Percentiles rank a stretch among this genome's conserved stretches.
These are phyloP conservation scores for Calosoma granatense DNA, from an alignment of 1,140 invertebrate species.

Conservation along the genomic window DNA sequence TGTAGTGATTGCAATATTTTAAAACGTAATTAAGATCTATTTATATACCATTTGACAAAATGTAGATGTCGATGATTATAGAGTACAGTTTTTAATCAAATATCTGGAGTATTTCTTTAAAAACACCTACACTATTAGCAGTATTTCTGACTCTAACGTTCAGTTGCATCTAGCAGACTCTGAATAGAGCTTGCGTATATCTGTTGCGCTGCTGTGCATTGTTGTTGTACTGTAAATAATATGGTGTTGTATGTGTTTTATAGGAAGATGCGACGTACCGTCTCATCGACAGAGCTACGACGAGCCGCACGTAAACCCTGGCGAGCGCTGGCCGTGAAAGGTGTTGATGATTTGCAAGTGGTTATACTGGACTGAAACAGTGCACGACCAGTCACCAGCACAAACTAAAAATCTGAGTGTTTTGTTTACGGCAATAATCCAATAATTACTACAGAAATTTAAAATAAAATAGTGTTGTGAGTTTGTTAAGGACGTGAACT, in stretches of 20 bases:
- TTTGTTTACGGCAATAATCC: constrained; percentile 7
- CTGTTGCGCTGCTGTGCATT: too few species aligned
- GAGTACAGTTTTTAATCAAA: too few species aligned
- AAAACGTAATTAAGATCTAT: too few species aligned
- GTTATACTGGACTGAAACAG: constrained; percentile 29
- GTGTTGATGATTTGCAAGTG: constrained; percentile 28
- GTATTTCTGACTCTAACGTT: too few species aligned
- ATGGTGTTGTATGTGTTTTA: constrained; percentile 27
- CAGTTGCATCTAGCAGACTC: too few species aligned
- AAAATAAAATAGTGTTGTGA: not conserved
- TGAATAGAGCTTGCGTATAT: too few species aligned
- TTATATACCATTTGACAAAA: too few species aligned
- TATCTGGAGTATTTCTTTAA: too few species aligned
- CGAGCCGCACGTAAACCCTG: constrained; percentile 86
- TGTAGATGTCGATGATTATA: too few species aligned
- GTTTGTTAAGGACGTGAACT: not conserved
- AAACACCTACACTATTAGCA: too few species aligned
- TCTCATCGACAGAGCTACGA: constrained; percentile 70
- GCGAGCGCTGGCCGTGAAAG: constrained; percentile 49
- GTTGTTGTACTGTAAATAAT: too few species aligned
- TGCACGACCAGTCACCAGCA: not conserved
- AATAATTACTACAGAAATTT: not conserved
- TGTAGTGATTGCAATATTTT: too few species aligned
- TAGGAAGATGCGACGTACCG: constrained; percentile 73
- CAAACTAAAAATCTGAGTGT: not conserved